Base-by-base conservation (phyloP, 2,888 invertebrate species). In the Aelia acuminata region DNA sequence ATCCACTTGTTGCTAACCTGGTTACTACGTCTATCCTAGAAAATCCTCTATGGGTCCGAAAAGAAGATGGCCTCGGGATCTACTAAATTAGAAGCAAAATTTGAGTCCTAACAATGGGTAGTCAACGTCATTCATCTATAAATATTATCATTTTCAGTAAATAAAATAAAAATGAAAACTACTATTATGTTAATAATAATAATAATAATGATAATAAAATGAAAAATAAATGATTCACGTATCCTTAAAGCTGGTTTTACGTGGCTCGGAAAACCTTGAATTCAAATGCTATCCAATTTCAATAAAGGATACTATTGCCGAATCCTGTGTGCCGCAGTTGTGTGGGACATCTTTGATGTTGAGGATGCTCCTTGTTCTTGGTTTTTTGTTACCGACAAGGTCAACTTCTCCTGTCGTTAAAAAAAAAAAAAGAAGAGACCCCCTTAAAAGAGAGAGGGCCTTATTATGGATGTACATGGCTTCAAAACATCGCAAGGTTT, bases 291-390 rank as follows among this genome's bases (percentile, higher is more conserved):
- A 35, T 70, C 31, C 10, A 20, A 35, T 70, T 57, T 70, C 18
- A 35, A 18, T 18, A n/a, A 70, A 70, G 5, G 63, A 4, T 70
- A 26, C 57, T 26, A 26, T 57, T 70, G 20, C 31, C 63, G 15
- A 63, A 63, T 35, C 11, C 26, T 7, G 63, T 31, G 63, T 5
- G 31, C 3, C 63, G 35, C 31, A 20, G 18, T 70, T 35, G 18
- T 18, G 63, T 70, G 63, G 18, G 63, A 70, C 63, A 35, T 35
- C 63, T 70, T 70, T 35, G 63, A 70, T 70, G 18, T 70, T 70
- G 35, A 70, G 35, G 63, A 70, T 70, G 63, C 63, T 70, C 18
- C 35, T 70, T 70, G 63, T 70, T 35, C 31, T 35, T 18, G 18
- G 31, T 70, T 70, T 35, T 70, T 70, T 63, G 31, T 63, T 63